Conservation (phyloP, 53 echinoderm and acorn worm species). For the Echinarachnius parma region DNA sequence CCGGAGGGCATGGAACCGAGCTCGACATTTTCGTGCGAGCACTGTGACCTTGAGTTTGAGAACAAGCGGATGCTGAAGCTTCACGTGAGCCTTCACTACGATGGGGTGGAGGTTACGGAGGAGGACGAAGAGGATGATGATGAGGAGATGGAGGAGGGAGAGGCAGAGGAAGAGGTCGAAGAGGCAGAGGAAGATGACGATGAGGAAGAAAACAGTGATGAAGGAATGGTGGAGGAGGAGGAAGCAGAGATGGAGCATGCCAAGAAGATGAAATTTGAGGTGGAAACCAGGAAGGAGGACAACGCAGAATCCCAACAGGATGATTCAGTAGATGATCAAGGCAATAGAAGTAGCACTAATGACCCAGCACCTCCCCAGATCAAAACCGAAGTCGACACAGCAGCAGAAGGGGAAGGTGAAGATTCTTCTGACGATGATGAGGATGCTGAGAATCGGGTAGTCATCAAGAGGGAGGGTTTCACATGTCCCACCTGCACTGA, state of each 20-base stretch:
- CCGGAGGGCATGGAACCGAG: conserved; percentile 28
- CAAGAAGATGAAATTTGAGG: background rate
- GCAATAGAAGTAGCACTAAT: background rate
- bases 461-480: conserved; percentile 23
- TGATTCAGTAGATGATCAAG: background rate
- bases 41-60: conserved; percentile 86
- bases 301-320: background rate
- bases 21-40: conserved; percentile 62
- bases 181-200: conserved; percentile 28
- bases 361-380: too few species aligned
- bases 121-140: conserved; percentile 55
- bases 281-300: background rate
- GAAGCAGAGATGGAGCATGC: conserved; percentile 3
- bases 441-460: background rate
- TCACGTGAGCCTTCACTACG: conserved; percentile 52
- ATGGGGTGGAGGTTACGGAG: conserved; percentile 26
- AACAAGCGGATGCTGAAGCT: conserved; percentile 66
- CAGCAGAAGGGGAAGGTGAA: background rate
- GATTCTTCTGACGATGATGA: conserved; percentile 10
- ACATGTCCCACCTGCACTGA: conserved; percentile 72
- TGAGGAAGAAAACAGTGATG: background rate
- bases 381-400: background rate
- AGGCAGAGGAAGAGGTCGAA: conserved; percentile 6
- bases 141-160: conserved; percentile 30
- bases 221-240: background rate